A percentile compares a stretch with the other conserved stretches of the same genome.
These are phyloP conservation scores for Andinoacara biseriatus DNA, from an alignment of 2,113 vertebrate genomes.

Conservation along the genomic window DNA sequence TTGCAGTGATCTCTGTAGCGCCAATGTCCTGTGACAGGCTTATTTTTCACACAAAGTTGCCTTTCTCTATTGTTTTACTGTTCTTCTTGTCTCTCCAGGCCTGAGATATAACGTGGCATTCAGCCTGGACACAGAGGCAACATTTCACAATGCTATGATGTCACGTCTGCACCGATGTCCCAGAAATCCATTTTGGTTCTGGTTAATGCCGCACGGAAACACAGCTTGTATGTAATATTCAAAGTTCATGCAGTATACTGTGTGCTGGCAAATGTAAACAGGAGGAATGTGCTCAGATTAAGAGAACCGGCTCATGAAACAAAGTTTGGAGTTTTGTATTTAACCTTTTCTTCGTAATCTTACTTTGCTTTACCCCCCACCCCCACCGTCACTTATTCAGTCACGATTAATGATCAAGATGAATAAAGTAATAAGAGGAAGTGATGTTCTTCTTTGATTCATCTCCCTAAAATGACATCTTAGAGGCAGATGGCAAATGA, in stretches of 20 bases:
- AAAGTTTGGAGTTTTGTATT: background rate
- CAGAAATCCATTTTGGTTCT: constrained; percentile 30
- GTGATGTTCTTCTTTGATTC: background rate
- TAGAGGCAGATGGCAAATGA: constrained; percentile 28
- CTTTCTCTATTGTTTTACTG: constrained; percentile 1
- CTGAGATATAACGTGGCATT: constrained; percentile 23
- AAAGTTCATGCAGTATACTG: constrained; percentile 2
- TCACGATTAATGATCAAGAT: background rate
- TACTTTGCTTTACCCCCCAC: background rate
- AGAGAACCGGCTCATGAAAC: background rate
- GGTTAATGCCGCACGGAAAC: constrained; percentile 4
- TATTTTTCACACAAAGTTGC: constrained; percentile 14
- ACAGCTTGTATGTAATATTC: constrained; percentile 15
- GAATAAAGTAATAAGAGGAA: constrained; percentile 8
- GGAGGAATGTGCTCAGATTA: background rate
- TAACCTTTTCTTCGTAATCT: background rate
- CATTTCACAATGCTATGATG: constrained; percentile 16
- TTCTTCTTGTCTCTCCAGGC: constrained; percentile 7
- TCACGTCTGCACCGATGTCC: background rate
- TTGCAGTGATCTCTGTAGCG: background rate
- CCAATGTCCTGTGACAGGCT: background rate
- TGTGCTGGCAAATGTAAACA: background rate
- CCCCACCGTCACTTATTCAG: background rate
- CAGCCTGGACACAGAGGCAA: constrained; percentile 20
- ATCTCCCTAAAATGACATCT: constrained; percentile 20